phyloP scores from a whole-genome alignment of 2,797 vertebrate species.

The Cyclura pinguis region DNA sequence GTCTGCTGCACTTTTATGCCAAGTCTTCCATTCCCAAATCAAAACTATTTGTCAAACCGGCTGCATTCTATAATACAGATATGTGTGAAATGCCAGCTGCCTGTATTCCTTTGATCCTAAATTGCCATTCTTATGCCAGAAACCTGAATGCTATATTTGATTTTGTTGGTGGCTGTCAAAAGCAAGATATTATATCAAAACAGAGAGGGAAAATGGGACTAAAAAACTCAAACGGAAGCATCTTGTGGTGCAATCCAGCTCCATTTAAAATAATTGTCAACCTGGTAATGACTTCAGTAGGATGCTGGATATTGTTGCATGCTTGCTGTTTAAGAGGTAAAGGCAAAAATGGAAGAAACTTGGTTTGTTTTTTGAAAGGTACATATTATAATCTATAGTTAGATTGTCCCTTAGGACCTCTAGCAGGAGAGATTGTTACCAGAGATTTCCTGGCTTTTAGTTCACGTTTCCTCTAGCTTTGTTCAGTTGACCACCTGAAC shows the following conservation, averaged over 20 bases:
- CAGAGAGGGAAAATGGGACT: not conserved
- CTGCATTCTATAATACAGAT: not conserved
- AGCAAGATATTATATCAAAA: not conserved
- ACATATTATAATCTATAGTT: not conserved
- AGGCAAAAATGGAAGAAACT: not conserved
- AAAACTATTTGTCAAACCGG: not conserved
- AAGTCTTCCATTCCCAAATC: not conserved
- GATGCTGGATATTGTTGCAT: not conserved
- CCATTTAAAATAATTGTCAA: conserved; percentile 1
- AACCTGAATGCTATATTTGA: conserved; percentile 11
- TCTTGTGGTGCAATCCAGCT: not conserved
- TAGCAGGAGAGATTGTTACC: not conserved
- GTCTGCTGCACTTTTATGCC: not conserved
- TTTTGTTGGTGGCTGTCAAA: not conserved
- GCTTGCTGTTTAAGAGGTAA: not conserved
- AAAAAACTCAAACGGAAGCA: not conserved
- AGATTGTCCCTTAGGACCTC: not conserved
- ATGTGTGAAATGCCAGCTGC: not conserved
- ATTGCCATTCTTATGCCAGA: not conserved
- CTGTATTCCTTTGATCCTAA: not conserved
- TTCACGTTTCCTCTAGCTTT: not conserved
- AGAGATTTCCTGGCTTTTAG: not conserved
- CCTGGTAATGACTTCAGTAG: not conserved
- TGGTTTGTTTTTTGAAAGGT: not conserved
- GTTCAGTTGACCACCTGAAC: too few relatives aligned